phyloP scores from a whole-genome alignment of 2,113 vertebrate genomes.

The Oryzias melastigma region DNA sequence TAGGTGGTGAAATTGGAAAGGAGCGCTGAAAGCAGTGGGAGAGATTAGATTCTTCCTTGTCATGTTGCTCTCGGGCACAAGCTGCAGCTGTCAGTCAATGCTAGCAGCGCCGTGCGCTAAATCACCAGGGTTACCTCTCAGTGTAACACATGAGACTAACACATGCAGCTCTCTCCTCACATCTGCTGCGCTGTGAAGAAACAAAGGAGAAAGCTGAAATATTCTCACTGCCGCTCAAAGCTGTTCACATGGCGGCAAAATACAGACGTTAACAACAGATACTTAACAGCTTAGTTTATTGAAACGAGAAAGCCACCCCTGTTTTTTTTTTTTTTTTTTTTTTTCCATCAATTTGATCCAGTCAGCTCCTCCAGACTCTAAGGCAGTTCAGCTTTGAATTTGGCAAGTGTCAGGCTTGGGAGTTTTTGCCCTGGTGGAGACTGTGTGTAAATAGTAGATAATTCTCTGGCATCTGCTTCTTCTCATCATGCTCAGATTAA shows the following conservation, averaged over 20 bases:
- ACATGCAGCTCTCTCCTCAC: constrained; percentile 31
- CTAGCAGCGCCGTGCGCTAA: constrained; percentile 34
- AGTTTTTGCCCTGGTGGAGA: constrained; percentile 8
- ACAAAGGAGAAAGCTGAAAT: constrained; percentile 7
- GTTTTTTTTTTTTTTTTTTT: not conserved
- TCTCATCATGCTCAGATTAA: constrained; percentile 54
- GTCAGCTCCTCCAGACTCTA: constrained; percentile 12
- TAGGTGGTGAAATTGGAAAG: constrained; percentile 53
- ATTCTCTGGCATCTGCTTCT: constrained; percentile 60
- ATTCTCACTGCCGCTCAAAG: not conserved
- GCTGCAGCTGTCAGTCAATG: constrained; percentile 51
- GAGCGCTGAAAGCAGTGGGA: constrained; percentile 28
- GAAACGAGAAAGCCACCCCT: constrained; percentile 3
- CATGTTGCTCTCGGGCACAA: constrained; percentile 44
- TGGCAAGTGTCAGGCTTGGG: constrained; percentile 6
- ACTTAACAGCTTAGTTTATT: constrained; percentile 11
- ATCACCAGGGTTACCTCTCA: constrained; percentile 52
- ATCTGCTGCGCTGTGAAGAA: constrained; percentile 28
- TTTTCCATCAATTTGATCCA: constrained; percentile 11
- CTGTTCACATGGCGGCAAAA: constrained; percentile 1
- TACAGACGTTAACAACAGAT: not conserved
- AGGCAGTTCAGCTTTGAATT: constrained; percentile 30
- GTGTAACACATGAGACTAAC: constrained; percentile 51
- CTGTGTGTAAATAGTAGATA: constrained; percentile 29
- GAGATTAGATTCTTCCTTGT: constrained; percentile 46